Base-by-base conservation (phyloP, 2,888 invertebrate species). In the Mantis religiosa region DNA sequence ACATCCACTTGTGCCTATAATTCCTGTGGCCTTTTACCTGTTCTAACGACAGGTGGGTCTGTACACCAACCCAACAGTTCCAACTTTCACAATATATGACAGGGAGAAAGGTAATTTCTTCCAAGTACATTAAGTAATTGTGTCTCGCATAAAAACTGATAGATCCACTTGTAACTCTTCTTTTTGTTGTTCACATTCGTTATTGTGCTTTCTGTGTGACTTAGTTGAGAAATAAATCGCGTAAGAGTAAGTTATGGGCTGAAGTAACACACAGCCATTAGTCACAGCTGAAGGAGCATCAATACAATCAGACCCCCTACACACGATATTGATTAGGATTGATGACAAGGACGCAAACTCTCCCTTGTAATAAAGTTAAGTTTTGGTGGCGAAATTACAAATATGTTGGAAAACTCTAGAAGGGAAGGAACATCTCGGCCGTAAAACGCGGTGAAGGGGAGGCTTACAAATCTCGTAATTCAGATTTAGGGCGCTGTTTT, bases 301-400 rank as follows among this genome's bases (percentile, higher is more conserved):
- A 86, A 86, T 86, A 86, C 81, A 54, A 27, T 54, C 47, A 27
- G 85, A n/a, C 28, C 47, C 47, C 85, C 47, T 41, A 27, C 85
- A 28, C 27, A 85, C 54, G 85, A 86, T 71, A 85, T 27, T 89
- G 89, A 89, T 89, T 89, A 85, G 88, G 88, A 89, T 89, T 89
- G 88, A 89, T 89, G 89, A 47, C 82, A 54, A 71, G 82, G 47
- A 85, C 84, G 85, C 85, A 88, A 87, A 47, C 85, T 85, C 85
- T 87, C 84, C 28, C 87, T 47, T 82, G 84, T 89, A 88, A 89
- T 88, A 82, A 88, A 89, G 41, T 89, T 89, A 89, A 83, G 47
- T 85, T 85, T 87, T 71, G 54, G 54, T 25, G 54, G 83, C n/a
- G 87, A 87, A 89, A 41, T 87, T 34, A 87, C 84, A 25, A 89